These are phyloP conservation scores for Ceyx erithaca DNA, from an alignment of 2,797 vertebrate species.

Conservation along the genomic window DNA sequence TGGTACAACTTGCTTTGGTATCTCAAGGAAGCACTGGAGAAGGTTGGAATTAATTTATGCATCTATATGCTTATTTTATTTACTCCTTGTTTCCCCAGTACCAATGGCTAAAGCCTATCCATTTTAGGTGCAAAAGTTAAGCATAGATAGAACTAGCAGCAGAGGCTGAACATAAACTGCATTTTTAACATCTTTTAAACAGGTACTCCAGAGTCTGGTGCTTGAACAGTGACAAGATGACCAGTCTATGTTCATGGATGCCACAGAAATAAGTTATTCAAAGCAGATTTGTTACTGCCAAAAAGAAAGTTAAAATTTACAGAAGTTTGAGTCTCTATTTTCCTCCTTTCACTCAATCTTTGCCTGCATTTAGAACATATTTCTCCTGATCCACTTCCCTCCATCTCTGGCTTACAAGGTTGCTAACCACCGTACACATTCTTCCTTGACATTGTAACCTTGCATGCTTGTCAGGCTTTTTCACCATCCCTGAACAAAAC, in stretches of 20 bases:
- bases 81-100: background rate
- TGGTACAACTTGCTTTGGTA: background rate
- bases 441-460: background rate
- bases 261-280: background rate
- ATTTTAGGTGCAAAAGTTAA: background rate
- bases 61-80: background rate
- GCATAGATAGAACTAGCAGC: background rate
- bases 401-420: background rate
- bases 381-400: background rate
- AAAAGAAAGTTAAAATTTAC: background rate
- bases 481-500: background rate
- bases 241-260: fast-evolving
- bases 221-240: background rate
- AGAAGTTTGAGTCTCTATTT: background rate
- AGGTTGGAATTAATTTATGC: background rate
- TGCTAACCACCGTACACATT: fast-evolving
- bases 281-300: background rate
- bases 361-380: background rate
- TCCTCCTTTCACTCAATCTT: background rate
- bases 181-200: background rate
- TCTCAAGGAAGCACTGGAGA: background rate
- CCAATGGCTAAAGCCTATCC: background rate
- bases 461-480: background rate
- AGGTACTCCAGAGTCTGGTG: background rate
- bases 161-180: background rate